Evolutionary conservation across 2,797 vertebrate genomes (phyloP).

Genomic region (Eptatretus atami): DNA sequence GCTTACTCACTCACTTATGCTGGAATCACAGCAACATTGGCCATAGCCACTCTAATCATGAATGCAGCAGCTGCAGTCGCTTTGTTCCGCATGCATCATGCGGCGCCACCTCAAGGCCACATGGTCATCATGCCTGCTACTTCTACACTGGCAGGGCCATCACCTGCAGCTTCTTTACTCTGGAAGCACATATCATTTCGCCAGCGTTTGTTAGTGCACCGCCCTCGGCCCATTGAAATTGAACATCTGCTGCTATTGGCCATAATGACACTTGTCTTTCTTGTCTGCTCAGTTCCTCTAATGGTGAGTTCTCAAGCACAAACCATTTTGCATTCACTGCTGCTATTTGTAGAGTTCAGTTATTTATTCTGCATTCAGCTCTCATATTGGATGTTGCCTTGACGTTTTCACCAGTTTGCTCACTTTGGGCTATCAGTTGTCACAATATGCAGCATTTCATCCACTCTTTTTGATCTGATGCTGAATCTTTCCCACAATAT

Average conservation of each 20-base stretch:
- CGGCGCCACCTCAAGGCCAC: conserved; percentile 8
- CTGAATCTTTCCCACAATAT: too few species aligned
- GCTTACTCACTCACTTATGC: conserved; percentile 31
- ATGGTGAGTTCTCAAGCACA: conserved; percentile 28
- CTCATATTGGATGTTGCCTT: too few species aligned
- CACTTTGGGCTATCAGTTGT: too few species aligned
- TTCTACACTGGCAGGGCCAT: conserved; percentile 10
- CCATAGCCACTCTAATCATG: conserved; percentile 29
- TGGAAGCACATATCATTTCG: neutral
- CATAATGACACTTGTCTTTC: conserved; percentile 57
- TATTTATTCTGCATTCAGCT: too few species aligned
- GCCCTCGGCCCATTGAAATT: conserved; percentile 27
- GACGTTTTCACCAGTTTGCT: too few species aligned
- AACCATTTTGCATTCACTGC: too few species aligned
- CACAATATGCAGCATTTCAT: too few species aligned
- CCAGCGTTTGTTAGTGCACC: neutral
- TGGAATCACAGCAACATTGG: conserved; percentile 26
- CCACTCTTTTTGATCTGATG: too few species aligned
- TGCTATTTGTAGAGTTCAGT: too few species aligned
- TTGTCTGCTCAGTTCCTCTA: conserved; percentile 47
- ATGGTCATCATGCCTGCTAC: conserved; percentile 19
- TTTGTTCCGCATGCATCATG: conserved; percentile 18
- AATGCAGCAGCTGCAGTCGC: conserved; percentile 36
- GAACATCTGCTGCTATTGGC: conserved; percentile 45
- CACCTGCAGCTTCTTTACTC: too few species aligned